Evolutionary conservation across 2,113 vertebrate genomes (phyloP), one percentile per base, ranked within the genome.

Genomic region (Notechis scutatus): DNA sequence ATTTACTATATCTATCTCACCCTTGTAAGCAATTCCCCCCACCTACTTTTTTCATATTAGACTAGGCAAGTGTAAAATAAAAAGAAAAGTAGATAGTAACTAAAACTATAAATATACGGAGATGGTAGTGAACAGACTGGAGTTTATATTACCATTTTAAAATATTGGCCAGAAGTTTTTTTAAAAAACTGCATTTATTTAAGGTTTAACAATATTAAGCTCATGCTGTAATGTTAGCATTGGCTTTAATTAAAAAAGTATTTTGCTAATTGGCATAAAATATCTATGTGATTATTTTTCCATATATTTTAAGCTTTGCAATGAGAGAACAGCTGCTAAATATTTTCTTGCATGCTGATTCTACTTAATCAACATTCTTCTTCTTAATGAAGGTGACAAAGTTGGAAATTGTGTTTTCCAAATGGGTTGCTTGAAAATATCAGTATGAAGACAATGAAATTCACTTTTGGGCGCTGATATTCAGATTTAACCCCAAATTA

Each of bases 221-320:
- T 0, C 42, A 92, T 91, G 89, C 64, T 0, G 8, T 94, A 90
- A 95, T 95, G 23, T 94, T 95, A 93, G 93, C 85, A 89, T 89
- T 95, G 74, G 18, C 81, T 95, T 94, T 96, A 95, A 94, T 94
- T 95, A 95, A 95, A 96, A 93, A 85, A 47, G 96, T 89, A 94
- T 95, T 95, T 96, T 96, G 85, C 87, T 97, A 96, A 97, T 96
- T 96, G 96, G 95, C 93, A 95, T 96, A 96, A 97, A 95, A 95
- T 96, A 95, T 95, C 95, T 95, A 85, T 94, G 94, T 89, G 92
- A 96, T 96, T 94, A 91, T 96, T 91, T 96, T 96, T 94, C 91
- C 93, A 93, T 95, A 87, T 92, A 94, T 94, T 93, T 96, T 94
- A 88, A 23, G 91, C 61, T 94, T 93, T 92, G 89, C 95, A 96